phyloP scores from a whole-genome alignment of 1,140 invertebrate species.

The Plodia interpunctella region DNA sequence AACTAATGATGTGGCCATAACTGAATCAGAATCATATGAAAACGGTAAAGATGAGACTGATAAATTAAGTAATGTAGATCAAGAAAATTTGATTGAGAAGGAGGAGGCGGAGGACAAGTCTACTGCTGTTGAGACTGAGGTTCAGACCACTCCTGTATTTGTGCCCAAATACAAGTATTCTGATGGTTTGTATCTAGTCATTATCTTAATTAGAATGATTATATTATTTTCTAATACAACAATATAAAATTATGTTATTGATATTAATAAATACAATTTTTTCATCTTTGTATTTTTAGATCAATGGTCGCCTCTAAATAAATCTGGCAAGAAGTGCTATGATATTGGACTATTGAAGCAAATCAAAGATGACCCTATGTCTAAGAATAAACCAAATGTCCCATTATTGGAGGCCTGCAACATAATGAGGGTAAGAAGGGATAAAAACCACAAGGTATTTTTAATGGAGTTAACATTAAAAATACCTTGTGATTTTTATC shows the following conservation, averaged over 20 bases:
- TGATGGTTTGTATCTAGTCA: conserved; percentile 37
- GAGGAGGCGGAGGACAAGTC: conserved; percentile 30
- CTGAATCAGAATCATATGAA: conserved; percentile 55
- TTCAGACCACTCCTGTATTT: conserved; percentile 28
- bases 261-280: too few species aligned
- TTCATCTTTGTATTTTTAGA: conserved; percentile 61
- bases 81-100: conserved; percentile 32
- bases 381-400: conserved; percentile 84
- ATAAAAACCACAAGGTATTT: too few species aligned
- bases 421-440: conserved; percentile 52
- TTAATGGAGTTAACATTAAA: too few species aligned
- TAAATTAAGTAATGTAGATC: conserved; percentile 56
- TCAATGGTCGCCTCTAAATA: conserved; percentile 92
- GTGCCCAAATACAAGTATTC: conserved; percentile 64
- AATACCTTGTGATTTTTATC: too few species aligned
- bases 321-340: conserved; percentile 88
- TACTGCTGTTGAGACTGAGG: conserved; percentile 16
- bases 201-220: too few species aligned
- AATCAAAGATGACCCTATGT: conserved; percentile 84
- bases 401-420: conserved; percentile 60
- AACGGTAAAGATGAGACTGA: conserved; percentile 73
- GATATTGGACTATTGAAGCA: conserved; percentile 87
- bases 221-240: too few species aligned
- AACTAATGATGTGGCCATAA: conserved; percentile 42
- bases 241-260: too few species aligned